These are phyloP conservation scores for Grus americana DNA, from an alignment of 2,113 vertebrate genomes.

Conservation along the genomic window DNA sequence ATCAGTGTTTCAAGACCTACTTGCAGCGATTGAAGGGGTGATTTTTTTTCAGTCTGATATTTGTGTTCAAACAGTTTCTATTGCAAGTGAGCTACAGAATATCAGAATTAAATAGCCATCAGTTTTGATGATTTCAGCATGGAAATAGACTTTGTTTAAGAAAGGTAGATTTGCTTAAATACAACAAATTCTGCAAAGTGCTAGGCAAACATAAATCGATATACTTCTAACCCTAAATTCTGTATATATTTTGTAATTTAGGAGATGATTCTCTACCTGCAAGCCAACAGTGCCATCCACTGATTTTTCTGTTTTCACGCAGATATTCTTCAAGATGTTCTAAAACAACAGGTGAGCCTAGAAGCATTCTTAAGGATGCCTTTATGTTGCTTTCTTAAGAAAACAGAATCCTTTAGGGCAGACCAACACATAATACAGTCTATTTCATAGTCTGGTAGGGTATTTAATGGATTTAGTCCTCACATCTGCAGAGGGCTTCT, in stretches of 20 bases:
- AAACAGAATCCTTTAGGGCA: background rate
- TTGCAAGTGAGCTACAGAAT: background rate
- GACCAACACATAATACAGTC: background rate
- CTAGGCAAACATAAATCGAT: background rate
- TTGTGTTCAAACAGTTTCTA: background rate
- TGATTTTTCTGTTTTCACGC: background rate
- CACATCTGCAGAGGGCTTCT: background rate
- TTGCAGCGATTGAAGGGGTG: background rate
- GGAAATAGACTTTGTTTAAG: background rate
- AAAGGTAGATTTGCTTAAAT: background rate
- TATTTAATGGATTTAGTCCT: background rate
- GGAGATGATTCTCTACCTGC: background rate
- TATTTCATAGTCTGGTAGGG: rapidly evolving
- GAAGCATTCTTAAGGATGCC: background rate
- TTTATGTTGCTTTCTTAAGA: background rate
- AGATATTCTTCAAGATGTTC: background rate
- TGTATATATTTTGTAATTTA: background rate
- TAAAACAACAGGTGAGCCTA: background rate
- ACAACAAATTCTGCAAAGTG: background rate
- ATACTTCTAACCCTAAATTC: background rate
- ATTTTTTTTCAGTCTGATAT: background rate
- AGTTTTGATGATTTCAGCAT: background rate
- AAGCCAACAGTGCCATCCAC: slow-evolving; percentile 56
- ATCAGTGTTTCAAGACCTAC: background rate
- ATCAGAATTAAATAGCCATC: background rate